These are phyloP conservation scores for Drosophila ambigua DNA, from an alignment of 1,140 invertebrate species.

Conservation along the genomic window DNA sequence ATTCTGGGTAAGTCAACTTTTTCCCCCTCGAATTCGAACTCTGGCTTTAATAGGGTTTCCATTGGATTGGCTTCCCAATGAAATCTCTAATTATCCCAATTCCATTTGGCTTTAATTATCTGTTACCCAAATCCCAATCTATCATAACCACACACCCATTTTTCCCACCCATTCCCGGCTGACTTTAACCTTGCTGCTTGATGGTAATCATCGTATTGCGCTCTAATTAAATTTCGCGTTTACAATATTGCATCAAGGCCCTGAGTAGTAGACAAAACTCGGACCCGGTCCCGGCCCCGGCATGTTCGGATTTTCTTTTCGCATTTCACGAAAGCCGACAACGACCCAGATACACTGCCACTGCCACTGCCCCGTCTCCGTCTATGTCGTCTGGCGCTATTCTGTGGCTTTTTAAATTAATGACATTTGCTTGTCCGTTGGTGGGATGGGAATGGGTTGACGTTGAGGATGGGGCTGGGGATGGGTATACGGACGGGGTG, in stretches of 20 bases:
- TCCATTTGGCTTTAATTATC: not conserved
- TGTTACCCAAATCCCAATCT: constrained; percentile 8
- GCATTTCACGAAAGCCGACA: constrained; percentile 43
- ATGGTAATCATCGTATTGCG: constrained; percentile 33
- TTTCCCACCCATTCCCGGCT: constrained; percentile 15
- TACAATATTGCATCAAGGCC: constrained; percentile 51
- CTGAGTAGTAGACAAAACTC: constrained; percentile 22
- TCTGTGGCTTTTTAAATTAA: constrained; percentile 58
- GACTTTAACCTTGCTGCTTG: constrained; percentile 74
- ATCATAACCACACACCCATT: constrained; percentile 23
- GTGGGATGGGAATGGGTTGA: constrained; percentile 41
- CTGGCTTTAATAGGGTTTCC: not conserved
- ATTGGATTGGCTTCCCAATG: not conserved
- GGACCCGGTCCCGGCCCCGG: constrained; percentile 30
- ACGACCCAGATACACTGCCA: constrained; percentile 39
- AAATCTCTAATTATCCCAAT: no score
- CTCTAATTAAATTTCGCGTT: constrained; percentile 73
- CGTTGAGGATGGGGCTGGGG: constrained; percentile 5
- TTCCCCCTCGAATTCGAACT: no score
- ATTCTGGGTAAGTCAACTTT: no score
- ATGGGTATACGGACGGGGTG: constrained; percentile 4
- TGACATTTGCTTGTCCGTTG: constrained; percentile 63
- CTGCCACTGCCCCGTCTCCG: constrained; percentile 6
- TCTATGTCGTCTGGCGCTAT: constrained; percentile 19
- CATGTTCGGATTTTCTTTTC: constrained; percentile 54